Base-by-base conservation (phyloP, 2,797 vertebrate species). In the Darevskia nairensis region DNA sequence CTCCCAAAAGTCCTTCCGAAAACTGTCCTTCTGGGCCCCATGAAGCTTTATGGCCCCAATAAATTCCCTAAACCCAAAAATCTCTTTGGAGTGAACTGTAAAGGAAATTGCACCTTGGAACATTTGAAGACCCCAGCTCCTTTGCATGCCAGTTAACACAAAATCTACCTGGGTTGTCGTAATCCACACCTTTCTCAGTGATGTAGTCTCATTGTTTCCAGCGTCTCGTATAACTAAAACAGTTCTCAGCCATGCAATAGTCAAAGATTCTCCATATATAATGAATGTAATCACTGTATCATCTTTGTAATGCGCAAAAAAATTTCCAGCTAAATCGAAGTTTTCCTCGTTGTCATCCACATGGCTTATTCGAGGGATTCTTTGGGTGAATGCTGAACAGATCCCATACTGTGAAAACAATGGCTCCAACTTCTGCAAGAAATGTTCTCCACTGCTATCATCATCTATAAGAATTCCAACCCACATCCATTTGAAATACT, bases 61-160 rank as follows among this genome's bases (percentile, higher is more conserved):
- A 19, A 76, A 85, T 76, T 85, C 32, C 29, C 61, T 55, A 39
- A 76, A 85, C 8, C 32, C 84, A n/a, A 15, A 35, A 64, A 75
- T 35, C 25, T 61, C 35, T 17, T 35, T 85, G 8, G 84, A 64
- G 17, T 85, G 72, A 21, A 85, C n/a, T 8, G 39, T n/a, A 23
- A 85, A 85, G 39, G 72, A 76, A 85, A 85, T 55, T 29, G 84
- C 71, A 29, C 84, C 84, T 13, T 85, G 84, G 55, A 85, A 77
- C 13, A 64, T 41, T 4, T 76, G 72, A 27, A 76, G 6, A 11
- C 75, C 29, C 6, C 59, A 19, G 17, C 21, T 23, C 1, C 4
- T 10, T 11, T 2, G 9, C 4, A 59, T 6, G n/a, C 32, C 8
- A 2, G 21, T 6, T 13, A 64, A 9, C 6, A 41, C 10, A 5